Percentiles rank a stretch among this genome's conserved stretches.
Conservation (phyloP, 37 sponge, comb jelly and placozoan genomes). For the Hexactinellida sp. region DNA sequence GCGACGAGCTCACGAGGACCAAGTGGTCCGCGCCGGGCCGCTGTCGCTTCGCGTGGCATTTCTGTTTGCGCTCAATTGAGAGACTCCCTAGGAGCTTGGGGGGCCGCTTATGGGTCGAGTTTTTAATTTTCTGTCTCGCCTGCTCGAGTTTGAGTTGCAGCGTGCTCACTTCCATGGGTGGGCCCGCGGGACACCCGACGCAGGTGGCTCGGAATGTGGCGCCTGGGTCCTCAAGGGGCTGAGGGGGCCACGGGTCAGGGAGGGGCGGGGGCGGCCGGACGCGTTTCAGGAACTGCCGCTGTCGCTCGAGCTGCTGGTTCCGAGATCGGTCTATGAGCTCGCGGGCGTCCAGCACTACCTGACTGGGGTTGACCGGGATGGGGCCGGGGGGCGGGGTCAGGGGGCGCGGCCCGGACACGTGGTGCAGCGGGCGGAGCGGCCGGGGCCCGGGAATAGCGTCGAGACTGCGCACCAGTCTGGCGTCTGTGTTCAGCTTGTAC, state of each 20-base stretch:
- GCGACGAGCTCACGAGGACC: neutral
- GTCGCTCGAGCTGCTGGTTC: neutral
- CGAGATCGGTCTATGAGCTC: neutral
- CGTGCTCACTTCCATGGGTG: neutral
- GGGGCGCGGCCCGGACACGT: neutral
- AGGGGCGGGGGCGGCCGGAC: neutral
- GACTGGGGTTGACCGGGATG: neutral
- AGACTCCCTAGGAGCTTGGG: neutral
- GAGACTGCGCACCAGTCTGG: neutral
- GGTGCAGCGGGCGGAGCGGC: neutral
- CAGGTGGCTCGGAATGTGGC: neutral
- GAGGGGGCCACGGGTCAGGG: neutral
- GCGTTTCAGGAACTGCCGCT: neutral
- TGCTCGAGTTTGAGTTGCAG: neutral
- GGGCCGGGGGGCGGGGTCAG: slow-evolving; percentile 1
- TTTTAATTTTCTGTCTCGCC: neutral
- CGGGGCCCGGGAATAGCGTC: neutral
- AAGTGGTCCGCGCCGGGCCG: neutral
- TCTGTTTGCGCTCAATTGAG: neutral
- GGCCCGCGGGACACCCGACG: neutral
- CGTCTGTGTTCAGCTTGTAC: neutral
- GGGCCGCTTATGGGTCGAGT: neutral
- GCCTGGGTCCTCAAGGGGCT: neutral
- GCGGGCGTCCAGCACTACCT: neutral
- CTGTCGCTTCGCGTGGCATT: neutral